Evolutionary conservation across 2,888 invertebrate genomes (phyloP), one percentile per base, ranked within the genome.

Genomic region (Marronus borbonicus): DNA sequence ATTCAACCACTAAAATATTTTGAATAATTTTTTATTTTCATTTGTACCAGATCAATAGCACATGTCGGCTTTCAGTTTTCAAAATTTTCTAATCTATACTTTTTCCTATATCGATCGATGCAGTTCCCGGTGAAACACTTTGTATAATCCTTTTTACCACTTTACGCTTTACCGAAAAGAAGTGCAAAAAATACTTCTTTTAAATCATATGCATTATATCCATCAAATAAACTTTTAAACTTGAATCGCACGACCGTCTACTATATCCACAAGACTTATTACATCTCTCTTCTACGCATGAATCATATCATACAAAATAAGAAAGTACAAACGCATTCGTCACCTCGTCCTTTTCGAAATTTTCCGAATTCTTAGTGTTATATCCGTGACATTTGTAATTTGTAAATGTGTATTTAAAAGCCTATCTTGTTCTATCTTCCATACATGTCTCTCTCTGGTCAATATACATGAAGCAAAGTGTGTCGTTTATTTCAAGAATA

Each of bases 401-500:
- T 62, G 24, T 64, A 72, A 70, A 64, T 36, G 68, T 76, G 14
- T 28, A 76, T 44, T 66, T 68, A 76, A 76, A 31, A 64, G 52
- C 64, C 64, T 70, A 50, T 39, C 68, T 76, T 58, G 39, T 72
- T 79, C 62, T 70, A 58, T 76, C 76, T 74, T 72, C 65, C 58
- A 76, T 79, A 76, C 72, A 76, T 78, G 76, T 79, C 79, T 79
- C 79, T 79, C 79, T 79, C 79, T 79, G 79, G 79, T 79, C 79
- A 79, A 79, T 79, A 79, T 69, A 78, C 77, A 77, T 60, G 39
- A 75, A 68, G 52, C 50, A 80, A 81, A 62, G 81, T 79, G 78
- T 68, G 81, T 78, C 69, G 66, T 72, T 80, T 76, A 80, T 79
- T 80, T 81, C 70, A 76, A 79, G 50, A 79, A 75, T 78, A 80